Conservation (phyloP, 1,140 invertebrate species). For the Heliothis subflexa region DNA sequence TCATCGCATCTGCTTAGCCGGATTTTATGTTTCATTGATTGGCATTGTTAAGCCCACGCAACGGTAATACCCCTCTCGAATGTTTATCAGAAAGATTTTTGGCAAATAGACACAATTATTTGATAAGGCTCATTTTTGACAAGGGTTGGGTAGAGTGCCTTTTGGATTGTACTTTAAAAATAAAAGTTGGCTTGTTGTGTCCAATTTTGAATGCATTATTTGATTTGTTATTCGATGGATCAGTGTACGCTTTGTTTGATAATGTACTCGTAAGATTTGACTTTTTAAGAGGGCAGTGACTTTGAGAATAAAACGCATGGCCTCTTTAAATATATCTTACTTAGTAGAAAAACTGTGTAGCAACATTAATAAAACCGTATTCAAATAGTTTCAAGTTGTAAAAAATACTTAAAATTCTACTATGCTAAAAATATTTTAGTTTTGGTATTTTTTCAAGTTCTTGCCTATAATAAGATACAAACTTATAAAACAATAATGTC, state of each 20-base stretch:
- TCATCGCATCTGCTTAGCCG: slow-evolving; percentile 80
- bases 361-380: no score
- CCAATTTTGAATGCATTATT: slow-evolving; percentile 16
- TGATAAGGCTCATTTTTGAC: slow-evolving; percentile 61
- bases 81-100: slow-evolving; percentile 66
- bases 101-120: slow-evolving; percentile 76
- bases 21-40: slow-evolving; percentile 85
- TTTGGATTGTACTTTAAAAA: slow-evolving; percentile 30
- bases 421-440: no score
- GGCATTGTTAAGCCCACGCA: slow-evolving; percentile 77
- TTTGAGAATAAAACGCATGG: no score
- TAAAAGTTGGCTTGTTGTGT: slow-evolving; percentile 3
- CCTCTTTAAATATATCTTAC: no score
- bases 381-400: no score
- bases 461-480: no score
- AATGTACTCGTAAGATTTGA: background rate
- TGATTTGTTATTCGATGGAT: slow-evolving; percentile 13
- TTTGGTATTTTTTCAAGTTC: no score
- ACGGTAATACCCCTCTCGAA: slow-evolving; percentile 63
- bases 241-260: background rate
- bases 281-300: no score
- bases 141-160: slow-evolving; percentile 7
- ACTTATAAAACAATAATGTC: no score
- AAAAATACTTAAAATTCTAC: no score
- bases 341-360: no score